Evolutionary conservation across 1,140 invertebrate species (phyloP).

Genomic region (Hycleus phaleratus): DNA sequence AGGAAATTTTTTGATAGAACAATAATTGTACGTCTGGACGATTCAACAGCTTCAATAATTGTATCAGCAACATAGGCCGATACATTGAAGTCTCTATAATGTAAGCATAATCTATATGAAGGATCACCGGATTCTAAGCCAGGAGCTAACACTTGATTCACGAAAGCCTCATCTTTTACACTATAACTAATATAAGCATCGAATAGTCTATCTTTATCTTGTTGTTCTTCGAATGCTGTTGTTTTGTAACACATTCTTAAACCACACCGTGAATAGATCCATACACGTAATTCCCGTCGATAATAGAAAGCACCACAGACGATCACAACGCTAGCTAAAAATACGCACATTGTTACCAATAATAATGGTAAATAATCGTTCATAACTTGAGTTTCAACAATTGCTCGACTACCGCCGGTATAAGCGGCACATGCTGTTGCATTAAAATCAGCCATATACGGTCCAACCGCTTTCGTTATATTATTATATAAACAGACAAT

Average conservation of each 20-base stretch:
- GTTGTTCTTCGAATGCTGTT: constrained; percentile 63
- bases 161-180: constrained; percentile 81
- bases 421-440: constrained; percentile 59
- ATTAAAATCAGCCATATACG: constrained; percentile 57
- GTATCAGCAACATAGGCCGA: constrained; percentile 79
- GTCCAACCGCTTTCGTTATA: constrained; percentile 51
- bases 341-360: constrained; percentile 63
- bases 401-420: constrained; percentile 53
- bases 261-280: constrained; percentile 81
- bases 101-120: constrained; percentile 73
- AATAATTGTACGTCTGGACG: constrained; percentile 81
- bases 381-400: constrained; percentile 66
- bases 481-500: constrained; percentile 62
- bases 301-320: constrained; percentile 72
- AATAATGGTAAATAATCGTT: constrained; percentile 72
- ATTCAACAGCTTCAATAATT: constrained; percentile 84
- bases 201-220: constrained; percentile 75
- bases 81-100: constrained; percentile 78
- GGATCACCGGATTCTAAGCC: constrained; percentile 68
- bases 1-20: constrained; percentile 89
- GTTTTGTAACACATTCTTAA: constrained; percentile 75
- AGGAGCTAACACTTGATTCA: constrained; percentile 74
- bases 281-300: constrained; percentile 73
- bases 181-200: constrained; percentile 90
- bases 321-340: constrained; percentile 61